phyloP scores from a whole-genome alignment of 2,113 vertebrate species.

The Gobio gobio region DNA sequence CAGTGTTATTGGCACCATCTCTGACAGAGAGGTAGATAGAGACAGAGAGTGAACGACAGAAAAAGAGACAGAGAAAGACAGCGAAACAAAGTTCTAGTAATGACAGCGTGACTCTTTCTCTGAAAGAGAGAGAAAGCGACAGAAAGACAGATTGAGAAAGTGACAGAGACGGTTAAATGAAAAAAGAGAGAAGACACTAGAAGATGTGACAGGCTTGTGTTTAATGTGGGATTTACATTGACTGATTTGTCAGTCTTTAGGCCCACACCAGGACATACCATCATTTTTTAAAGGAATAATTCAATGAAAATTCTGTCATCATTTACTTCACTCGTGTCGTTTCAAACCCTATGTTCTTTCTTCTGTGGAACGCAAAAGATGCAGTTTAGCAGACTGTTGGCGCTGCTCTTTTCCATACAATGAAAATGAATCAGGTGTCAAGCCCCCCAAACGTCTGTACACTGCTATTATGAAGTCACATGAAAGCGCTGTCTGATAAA shows the following conservation, averaged over 20 bases:
- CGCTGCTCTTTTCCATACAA: background rate
- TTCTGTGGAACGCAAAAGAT: background rate
- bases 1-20: slow-evolving; percentile 60
- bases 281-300: background rate
- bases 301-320: background rate
- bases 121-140: slow-evolving; percentile 15
- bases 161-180: background rate
- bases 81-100: slow-evolving; percentile 30
- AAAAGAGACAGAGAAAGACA: slow-evolving; percentile 16
- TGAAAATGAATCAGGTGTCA: background rate
- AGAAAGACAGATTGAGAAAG: slow-evolving; percentile 13
- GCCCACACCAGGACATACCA: background rate
- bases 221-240: slow-evolving; percentile 29
- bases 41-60: slow-evolving; percentile 37
- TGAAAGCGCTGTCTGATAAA: background rate
- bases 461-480: background rate
- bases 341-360: background rate
- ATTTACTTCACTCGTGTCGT: background rate
- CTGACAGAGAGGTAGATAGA: slow-evolving; percentile 29
- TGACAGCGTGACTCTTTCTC: slow-evolving; percentile 6
- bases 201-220: slow-evolving; percentile 13
- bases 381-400: background rate
- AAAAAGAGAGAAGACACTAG: slow-evolving; percentile 11
- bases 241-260: slow-evolving; percentile 16
- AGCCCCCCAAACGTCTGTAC: background rate